Conservation (phyloP, 2,888 invertebrate species). For the Graphium colonna region DNA sequence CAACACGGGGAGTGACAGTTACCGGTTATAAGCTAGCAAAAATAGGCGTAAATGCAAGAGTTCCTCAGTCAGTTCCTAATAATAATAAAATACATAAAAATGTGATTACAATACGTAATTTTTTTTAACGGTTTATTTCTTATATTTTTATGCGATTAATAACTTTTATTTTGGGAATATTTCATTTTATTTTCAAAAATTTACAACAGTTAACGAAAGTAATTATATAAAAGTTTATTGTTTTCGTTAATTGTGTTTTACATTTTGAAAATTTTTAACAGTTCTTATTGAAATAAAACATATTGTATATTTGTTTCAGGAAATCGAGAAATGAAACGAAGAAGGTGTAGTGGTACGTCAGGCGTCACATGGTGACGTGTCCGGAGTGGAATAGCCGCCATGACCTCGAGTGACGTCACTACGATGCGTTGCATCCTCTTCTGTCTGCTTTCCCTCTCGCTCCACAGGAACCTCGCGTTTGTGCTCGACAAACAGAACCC, state of each 20-base stretch:
- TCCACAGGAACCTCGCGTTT: slow-evolving; percentile 81
- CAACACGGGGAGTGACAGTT: too few relatives aligned
- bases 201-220: not conserved
- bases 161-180: too few relatives aligned
- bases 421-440: slow-evolving; percentile 68
- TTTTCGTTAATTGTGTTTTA: not conserved
- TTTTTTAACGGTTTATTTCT: too few relatives aligned
- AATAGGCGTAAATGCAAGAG: too few relatives aligned
- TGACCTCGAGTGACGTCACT: slow-evolving; percentile 51
- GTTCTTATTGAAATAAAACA: not conserved
- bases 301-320: slow-evolving; percentile 52
- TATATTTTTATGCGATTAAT: not conserved
- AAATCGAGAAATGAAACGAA: slow-evolving; percentile 70
- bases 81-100: too few relatives aligned
- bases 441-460: slow-evolving; percentile 60
- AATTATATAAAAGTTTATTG: not conserved
- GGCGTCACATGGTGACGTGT: slow-evolving; percentile 60
- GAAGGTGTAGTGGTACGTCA: slow-evolving; percentile 48
- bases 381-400: slow-evolving; percentile 35
- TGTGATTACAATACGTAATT: too few relatives aligned
- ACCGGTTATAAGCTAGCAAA: too few relatives aligned
- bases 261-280: not conserved
- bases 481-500: slow-evolving; percentile 92
- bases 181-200: not conserved
- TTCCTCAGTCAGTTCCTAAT: too few relatives aligned